Conservation (phyloP, 1,140 invertebrate species). For the Venustaconcha ellipsiformis region DNA sequence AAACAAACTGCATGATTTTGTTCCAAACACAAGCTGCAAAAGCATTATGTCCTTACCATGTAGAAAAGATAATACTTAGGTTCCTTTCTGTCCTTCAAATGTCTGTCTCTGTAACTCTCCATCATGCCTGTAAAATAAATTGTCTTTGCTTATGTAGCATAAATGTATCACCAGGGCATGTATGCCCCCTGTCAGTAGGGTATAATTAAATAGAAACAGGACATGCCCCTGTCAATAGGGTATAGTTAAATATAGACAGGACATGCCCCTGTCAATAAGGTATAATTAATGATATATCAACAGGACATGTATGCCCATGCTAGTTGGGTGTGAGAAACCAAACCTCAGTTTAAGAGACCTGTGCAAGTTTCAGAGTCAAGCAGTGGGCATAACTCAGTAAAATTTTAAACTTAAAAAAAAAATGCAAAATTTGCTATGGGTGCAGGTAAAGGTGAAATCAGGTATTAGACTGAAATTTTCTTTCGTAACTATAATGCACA, state of each 20-base stretch:
- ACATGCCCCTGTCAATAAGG: not conserved
- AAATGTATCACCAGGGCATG: not conserved
- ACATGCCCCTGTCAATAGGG: not conserved
- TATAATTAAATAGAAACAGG: not conserved
- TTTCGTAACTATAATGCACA: no score
- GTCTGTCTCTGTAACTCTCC: constrained; percentile 83
- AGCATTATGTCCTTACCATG: constrained; percentile 72
- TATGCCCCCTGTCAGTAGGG: not conserved
- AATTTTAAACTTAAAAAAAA: not conserved
- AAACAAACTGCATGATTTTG: not conserved
- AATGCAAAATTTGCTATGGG: not conserved
- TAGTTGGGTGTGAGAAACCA: not conserved
- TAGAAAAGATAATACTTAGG: constrained; percentile 87
- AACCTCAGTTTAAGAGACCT: not conserved
- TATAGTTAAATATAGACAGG: not conserved
- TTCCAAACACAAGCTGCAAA: no score
- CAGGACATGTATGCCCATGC: not conserved
- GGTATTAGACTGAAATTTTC: no score
- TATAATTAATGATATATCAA: not conserved
- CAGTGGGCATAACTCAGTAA: not conserved
- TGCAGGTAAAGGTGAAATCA: not conserved
- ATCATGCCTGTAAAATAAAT: constrained; percentile 76
- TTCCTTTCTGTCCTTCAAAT: constrained; percentile 79
- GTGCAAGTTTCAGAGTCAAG: not conserved
- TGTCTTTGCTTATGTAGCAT: not conserved